Evolutionary conservation across 2,113 vertebrate genomes (phyloP), one percentile per base, ranked within the genome.

Genomic region (Salvelinus sp.): DNA sequence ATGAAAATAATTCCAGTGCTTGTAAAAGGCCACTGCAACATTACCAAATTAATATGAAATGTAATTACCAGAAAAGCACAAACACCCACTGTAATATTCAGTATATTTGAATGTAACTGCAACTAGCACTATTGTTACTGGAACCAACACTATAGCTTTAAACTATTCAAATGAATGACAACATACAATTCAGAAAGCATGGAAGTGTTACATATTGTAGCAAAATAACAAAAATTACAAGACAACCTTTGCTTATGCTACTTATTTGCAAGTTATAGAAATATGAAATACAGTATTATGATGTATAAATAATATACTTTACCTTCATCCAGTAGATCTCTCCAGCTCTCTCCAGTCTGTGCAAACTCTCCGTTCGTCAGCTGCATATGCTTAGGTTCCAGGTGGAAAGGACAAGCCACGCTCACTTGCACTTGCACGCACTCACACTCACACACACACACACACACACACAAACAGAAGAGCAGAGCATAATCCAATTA

Each of bases 361-460:
- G 57, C 74, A 64, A 13, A 76, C 25, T 27, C 28, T 77, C 81
- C 30, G 69, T 71, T 78, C 72, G 70, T 74, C 70, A 60, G 48
- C 73, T 85, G 85, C 78, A 74, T 85, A 69, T 72, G 69, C 74
- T 58, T 79, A 86, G 74, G 72, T 71, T 81, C 85, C 70, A 80
- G 76, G 73, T 71, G 79, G 9, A 57, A 78, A 75, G 70, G 70
- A 81, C 67, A 69, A 74, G 75, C 72, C 71, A 58, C 65, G 74
- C 74, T 48, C 7, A 1, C 75, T 72, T 20, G 18, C 50, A 22
- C 23, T 60, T 60, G 44, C 16, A 73, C 69, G 63, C 25, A 73
- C 18, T 12, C 69, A 57, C 74, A 75, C 73, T 50, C 75, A 62
- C 79, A 47, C 33, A 47, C 33, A 47, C 48, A 50, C 48, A 30